Evolutionary conservation across 2,888 invertebrate species (phyloP), one percentile per base, ranked within the genome.

Genomic region (Lithophane leautieri): DNA sequence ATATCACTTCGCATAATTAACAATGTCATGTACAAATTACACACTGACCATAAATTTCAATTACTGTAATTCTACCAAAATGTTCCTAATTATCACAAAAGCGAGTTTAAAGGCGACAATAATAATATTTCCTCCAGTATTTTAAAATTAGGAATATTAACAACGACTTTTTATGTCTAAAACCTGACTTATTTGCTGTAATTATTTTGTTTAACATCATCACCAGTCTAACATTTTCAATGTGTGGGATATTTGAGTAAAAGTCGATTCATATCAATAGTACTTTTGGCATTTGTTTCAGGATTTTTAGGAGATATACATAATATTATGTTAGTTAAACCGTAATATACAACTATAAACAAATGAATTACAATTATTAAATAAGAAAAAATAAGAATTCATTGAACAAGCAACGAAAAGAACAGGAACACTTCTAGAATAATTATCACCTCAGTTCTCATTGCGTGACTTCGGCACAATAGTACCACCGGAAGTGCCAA

Each of bases 401-500:
- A 25, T 56, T 25, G 7, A 56, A 56, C 14, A 40, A 22, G n/a
- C 14, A 42, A n/a, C 16, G 14, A 42, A 25, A 40, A 60, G 7
- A 14, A 7, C 7, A 56, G 25, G 14, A 56, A 56, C 14, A 25
- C 14, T 22, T 61, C 66, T 58, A 73, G 63, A 47, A 34, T 34
- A 12, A 70, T 82, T 76, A 58, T 84, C 80, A 50, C 76, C 25
- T 56, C 34, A 67, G 28, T 78, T 70, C 66, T 75, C 78, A 76
- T 66, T 25, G 47, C 12, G 62, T 40, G 58, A 65, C n/a, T 60
- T 60, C 56, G 0, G 7, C 14, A 68, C 66, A n/a, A 65, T 76
- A 73, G 78, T 79, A 70, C 66, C 69, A 44, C 65, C 74, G 86
- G 85, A 88, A 86, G 80, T 86, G 81, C 78, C 78, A 82, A 88